Conservation (phyloP, 1,140 invertebrate genomes). For the Danaus melanippus region DNA sequence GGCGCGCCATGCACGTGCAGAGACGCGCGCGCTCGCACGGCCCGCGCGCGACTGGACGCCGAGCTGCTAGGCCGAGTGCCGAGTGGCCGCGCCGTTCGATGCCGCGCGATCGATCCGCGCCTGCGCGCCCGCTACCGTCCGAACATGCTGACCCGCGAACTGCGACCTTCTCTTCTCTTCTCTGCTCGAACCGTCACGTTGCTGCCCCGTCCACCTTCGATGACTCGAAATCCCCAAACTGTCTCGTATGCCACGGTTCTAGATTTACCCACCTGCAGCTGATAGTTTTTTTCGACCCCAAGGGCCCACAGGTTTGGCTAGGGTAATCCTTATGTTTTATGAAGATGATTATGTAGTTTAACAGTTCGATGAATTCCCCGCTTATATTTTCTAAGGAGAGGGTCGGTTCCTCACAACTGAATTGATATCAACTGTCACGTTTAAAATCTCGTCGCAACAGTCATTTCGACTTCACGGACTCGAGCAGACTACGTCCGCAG, state of each 20-base stretch:
- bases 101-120: constrained; percentile 64
- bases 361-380: neutral
- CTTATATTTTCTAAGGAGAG: neutral
- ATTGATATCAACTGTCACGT: constrained; percentile 10
- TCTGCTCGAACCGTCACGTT: constrained; percentile 21
- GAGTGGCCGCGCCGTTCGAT: constrained; percentile 41
- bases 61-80: constrained; percentile 27
- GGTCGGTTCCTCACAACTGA: neutral
- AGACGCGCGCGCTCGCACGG: constrained; percentile 56
- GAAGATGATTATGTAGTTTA: too few species aligned
- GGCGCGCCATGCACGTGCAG: constrained; percentile 73
- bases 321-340: neutral
- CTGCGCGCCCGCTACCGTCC: constrained; percentile 46
- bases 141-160: constrained; percentile 35
- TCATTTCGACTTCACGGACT: constrained; percentile 12
- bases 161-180: constrained; percentile 33
- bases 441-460: constrained; percentile 5
- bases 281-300: neutral
- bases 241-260: constrained; percentile 20
- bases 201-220: constrained; percentile 15
- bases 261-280: constrained; percentile 5
- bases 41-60: constrained; percentile 62
- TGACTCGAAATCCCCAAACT: constrained; percentile 1
- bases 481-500: constrained; percentile 14
- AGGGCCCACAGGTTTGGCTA: neutral